Evolutionary conservation across 2,797 vertebrate genomes (phyloP), one percentile per base, ranked within the genome.

Genomic region (Mormyrus hasselquistii): DNA sequence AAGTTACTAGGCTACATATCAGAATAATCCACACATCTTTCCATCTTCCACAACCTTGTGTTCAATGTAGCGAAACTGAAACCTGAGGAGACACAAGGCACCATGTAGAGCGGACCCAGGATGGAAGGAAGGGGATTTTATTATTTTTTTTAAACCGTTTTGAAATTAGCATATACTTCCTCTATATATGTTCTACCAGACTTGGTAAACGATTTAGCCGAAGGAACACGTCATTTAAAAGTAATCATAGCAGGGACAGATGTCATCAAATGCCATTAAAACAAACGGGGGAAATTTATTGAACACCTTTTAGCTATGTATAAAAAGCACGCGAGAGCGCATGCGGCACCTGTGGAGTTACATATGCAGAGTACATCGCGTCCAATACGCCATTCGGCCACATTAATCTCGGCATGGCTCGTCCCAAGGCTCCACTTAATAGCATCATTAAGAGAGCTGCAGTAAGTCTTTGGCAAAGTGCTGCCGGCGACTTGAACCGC

Each of bases 381-480:
- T 53, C 29, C 50, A 9, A 57, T 57, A 14, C 53, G 82, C 8
- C 4, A 9, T 29, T 86, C 57, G 62, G 62, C 14, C 22, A 3
- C 41, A 87, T 44, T 53, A 65, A 55, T 87, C 8, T 3, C 69
- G 14, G 49, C 7, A 50, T 88, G 10, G 73, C 3, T 8, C 55
- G 55, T 57, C 83, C 79, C 0, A 73, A 69, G 87, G 62, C 49
- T 90, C 73, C 25, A 88, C 50, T 89, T 91, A 89, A 91, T 73
- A 86, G 88, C 52, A 44, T 88, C 88, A 90, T 91, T 88, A 90
- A 88, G 55, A 89, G 89, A 79, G 69, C 88, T 16, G 87, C 90
- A 89, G 88, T 85, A 82, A 89, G 86, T 89, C 89, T 87, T 89
- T 89, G 88, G 89, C 83, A 89, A 89, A 90, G 25, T 65, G 87